phyloP scores from a whole-genome alignment of 92 coral and sea anemone genomes.

The Virgularia gustaviana region DNA sequence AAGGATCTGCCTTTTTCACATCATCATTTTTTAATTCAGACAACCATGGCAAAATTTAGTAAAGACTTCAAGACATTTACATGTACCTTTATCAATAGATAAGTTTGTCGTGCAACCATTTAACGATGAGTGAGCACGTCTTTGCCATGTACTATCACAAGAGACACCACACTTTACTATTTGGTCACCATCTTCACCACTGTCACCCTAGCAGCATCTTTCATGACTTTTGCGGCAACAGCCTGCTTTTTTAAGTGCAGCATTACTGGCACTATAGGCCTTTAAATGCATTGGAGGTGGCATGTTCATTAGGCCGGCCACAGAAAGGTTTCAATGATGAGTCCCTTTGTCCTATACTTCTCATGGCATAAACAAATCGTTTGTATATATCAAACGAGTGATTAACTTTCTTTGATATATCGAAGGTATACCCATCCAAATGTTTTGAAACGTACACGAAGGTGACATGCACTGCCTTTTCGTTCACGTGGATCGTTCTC shows the following conservation, averaged over 20 bases:
- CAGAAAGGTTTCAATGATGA: too few relatives aligned
- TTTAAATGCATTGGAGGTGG: slow-evolving; percentile 44
- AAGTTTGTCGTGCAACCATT: slow-evolving; percentile 24
- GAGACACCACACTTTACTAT: slow-evolving; percentile 5
- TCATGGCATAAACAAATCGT: too few relatives aligned
- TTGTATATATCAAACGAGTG: too few relatives aligned
- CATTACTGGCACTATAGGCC: slow-evolving; percentile 28
- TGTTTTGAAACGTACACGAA: too few relatives aligned
- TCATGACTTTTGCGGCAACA: slow-evolving; percentile 32
- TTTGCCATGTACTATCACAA: slow-evolving; percentile 9
- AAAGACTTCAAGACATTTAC: neutral
- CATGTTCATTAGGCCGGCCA: too few relatives aligned
- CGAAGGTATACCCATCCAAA: too few relatives aligned
- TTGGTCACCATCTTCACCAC: neutral
- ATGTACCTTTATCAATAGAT: slow-evolving; percentile 11
- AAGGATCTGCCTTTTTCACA: too few relatives aligned
- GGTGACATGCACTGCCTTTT: slow-evolving; percentile 35
- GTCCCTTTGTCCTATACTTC: too few relatives aligned
- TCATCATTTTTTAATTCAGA: neutral
- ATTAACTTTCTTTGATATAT: too few relatives aligned
- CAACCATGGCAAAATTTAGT: slow-evolving; percentile 5
- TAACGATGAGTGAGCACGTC: slow-evolving; percentile 9
- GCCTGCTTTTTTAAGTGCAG: slow-evolving; percentile 25
- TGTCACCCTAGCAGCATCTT: slow-evolving; percentile 14
- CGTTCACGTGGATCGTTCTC: neutral